phyloP scores from a whole-genome alignment of 2,888 invertebrate genomes.

The Smittia sp. region DNA sequence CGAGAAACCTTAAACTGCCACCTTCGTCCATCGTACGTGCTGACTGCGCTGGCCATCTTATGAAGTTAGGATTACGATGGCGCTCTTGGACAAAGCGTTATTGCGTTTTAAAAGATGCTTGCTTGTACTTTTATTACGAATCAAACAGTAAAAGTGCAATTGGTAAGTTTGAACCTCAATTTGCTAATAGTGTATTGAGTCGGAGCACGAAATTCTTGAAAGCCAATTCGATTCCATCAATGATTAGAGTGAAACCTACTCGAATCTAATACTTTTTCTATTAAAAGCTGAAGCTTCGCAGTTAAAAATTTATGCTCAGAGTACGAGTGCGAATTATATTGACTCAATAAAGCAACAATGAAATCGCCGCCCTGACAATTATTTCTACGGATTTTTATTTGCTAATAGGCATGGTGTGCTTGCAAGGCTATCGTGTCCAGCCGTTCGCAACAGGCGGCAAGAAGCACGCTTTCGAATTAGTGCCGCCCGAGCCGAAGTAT shows the following conservation, averaged over 20 bases:
- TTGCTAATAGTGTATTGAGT: no score
- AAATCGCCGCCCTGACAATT: no score
- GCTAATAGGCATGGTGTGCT: constrained; percentile 77
- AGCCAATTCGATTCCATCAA: no score
- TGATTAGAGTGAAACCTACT: no score
- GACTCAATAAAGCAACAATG: no score
- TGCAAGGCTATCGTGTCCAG: constrained; percentile 92
- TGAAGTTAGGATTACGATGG: constrained; percentile 81
- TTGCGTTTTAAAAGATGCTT: constrained; percentile 93
- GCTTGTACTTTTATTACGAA: constrained; percentile 89
- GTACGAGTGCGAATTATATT: no score
- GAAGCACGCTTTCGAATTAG: constrained; percentile 86
- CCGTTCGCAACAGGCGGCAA: constrained; percentile 76
- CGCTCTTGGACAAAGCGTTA: constrained; percentile 89
- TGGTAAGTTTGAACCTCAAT: constrained; percentile 65
- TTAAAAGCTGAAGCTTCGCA: constrained; percentile 32
- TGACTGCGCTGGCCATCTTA: constrained; percentile 90
- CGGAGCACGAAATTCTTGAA: no score
- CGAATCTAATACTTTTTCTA: no score
- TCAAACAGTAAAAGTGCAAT: constrained; percentile 82
- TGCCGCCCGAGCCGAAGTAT: constrained; percentile 82
- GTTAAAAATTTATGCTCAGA: no score
- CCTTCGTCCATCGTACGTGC: constrained; percentile 75
- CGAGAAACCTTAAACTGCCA: constrained; percentile 77
- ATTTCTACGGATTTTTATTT: neutral